phyloP scores from a whole-genome alignment of 2,113 vertebrate genomes.

The Theropithecus gelada region DNA sequence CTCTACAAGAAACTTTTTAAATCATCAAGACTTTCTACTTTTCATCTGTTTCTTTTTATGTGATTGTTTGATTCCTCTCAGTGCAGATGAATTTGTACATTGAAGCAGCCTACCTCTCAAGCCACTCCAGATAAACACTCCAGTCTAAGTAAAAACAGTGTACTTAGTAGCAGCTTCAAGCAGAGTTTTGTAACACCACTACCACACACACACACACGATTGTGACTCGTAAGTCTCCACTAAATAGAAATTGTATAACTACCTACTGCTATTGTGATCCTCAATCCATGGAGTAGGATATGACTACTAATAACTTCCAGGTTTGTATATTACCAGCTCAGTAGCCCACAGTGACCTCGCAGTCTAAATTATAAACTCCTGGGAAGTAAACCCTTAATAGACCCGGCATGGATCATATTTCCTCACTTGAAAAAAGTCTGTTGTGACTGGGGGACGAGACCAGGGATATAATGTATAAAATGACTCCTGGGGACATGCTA shows the following conservation, averaged over 20 bases:
- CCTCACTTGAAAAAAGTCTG: neutral
- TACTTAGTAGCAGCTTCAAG: neutral
- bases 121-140: neutral
- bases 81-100: neutral
- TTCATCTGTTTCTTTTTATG: neutral
- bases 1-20: neutral
- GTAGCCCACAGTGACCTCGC: neutral
- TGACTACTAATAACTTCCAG: neutral
- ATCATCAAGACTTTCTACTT: neutral
- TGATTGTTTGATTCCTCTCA: neutral
- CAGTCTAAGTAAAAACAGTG: neutral
- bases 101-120: neutral
- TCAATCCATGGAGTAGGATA: neutral
- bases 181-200: neutral
- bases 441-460: neutral
- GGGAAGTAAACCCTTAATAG: neutral
- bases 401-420: neutral
- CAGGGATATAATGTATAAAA: neutral
- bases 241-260: neutral
- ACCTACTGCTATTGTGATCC: neutral
- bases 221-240: neutral
- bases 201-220: neutral
- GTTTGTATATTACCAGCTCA: neutral
- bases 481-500: neutral
- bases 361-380: neutral